Percentiles rank a stretch among this genome's conserved stretches.
Evolutionary conservation across 2,113 vertebrate genomes (phyloP).

Genomic region (Sphaerodactylus townsendi): DNA sequence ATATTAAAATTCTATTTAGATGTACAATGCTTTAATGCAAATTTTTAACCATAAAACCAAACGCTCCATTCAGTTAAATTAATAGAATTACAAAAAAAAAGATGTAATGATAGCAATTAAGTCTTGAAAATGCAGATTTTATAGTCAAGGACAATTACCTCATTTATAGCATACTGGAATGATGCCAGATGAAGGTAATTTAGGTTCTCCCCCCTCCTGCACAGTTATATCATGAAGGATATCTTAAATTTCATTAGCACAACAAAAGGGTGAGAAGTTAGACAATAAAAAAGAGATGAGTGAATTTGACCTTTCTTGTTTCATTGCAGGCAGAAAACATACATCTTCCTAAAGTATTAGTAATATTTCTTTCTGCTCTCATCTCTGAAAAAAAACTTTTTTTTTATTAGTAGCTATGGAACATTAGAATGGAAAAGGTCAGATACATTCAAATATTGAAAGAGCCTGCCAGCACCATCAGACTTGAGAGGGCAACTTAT

Average conservation of each 20-base stretch:
- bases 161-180: conserved; percentile 99
- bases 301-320: conserved; percentile 79
- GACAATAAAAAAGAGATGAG: conserved; percentile 60
- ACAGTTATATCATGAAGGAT: conserved; percentile 99
- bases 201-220: conserved; percentile 92
- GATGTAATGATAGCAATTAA: conserved; percentile 99
- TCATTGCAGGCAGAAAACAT: conserved; percentile 70
- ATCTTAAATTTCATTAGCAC: conserved; percentile 86
- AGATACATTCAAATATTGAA: conserved; percentile 54
- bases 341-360: conserved; percentile 76
- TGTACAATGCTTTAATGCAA: conserved; percentile 98
- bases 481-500: conserved; percentile 5
- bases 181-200: conserved; percentile 99
- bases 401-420: conserved; percentile 56
- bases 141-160: conserved; percentile 99
- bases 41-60: conserved; percentile 98
- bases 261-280: conserved; percentile 78
- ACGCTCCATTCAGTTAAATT: conserved; percentile 99
- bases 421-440: conserved; percentile 55
- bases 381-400: conserved; percentile 37
- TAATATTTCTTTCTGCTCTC: conserved; percentile 66
- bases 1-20: conserved; percentile 87
- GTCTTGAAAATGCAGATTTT: conserved; percentile 99
- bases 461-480: conserved; percentile 11
- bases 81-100: conserved; percentile 98